phyloP scores from a whole-genome alignment of 1,140 invertebrate species.

The Fopius arisanus region DNA sequence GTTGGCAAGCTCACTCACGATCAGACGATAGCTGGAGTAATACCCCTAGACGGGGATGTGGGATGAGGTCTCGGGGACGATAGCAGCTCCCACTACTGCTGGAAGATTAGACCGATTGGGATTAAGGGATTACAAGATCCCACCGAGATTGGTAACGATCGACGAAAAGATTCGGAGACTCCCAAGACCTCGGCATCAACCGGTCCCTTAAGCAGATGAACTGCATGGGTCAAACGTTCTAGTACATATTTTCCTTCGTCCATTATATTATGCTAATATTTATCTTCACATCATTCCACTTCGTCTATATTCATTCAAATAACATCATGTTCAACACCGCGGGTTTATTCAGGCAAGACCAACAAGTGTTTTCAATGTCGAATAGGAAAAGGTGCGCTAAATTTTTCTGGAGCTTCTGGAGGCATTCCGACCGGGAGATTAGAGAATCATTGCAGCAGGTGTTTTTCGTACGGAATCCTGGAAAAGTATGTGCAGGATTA shows the following conservation, averaged over 20 bases:
- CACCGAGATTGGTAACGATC: conserved; percentile 37
- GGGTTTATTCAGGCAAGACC: background rate
- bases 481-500: background rate
- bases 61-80: conserved; percentile 32
- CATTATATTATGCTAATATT: conserved; percentile 23
- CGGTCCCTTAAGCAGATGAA: background rate
- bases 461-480: no score
- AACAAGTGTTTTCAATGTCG: background rate
- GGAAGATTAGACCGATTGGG: conserved; percentile 34
- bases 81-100: conserved; percentile 8
- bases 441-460: no score
- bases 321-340: background rate
- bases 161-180: conserved; percentile 19
- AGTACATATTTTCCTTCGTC: background rate
- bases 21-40: conserved; percentile 20
- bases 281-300: conserved; percentile 7
- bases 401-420: no score
- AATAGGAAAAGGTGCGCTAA: background rate
- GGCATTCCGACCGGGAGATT: no score
- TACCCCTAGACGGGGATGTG: conserved; percentile 29
- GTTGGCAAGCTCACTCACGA: no score
- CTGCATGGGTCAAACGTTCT: background rate
- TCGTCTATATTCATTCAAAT: background rate
- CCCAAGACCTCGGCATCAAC: background rate
- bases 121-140: conserved; percentile 37